A percentile compares a stretch with the other conserved stretches of the same genome.
Conservation (phyloP, 2,113 vertebrate genomes). For the Synchiropus splendidus region DNA sequence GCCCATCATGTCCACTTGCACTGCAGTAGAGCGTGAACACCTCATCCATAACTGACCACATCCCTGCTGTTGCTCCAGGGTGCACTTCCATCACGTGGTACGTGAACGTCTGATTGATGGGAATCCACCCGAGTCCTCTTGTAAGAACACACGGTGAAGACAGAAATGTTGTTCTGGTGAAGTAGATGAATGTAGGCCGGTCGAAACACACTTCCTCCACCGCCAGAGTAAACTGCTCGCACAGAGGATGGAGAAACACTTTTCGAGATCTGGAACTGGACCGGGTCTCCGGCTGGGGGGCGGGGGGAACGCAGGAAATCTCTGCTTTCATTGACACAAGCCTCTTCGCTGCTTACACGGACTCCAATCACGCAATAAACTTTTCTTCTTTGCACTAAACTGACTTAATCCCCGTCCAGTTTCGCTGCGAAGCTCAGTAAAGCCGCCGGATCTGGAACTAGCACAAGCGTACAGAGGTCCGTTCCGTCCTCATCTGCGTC, state of each 20-base stretch:
- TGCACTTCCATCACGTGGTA: no score
- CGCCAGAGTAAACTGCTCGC: conserved; percentile 42
- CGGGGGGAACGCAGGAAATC: conserved; percentile 29
- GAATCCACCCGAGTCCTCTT: conserved; percentile 5
- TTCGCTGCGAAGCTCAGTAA: conserved; percentile 19
- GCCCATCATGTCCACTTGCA: no score
- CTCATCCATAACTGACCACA: no score
- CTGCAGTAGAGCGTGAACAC: no score
- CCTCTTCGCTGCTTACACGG: conserved; percentile 12
- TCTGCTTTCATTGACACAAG: conserved; percentile 20
- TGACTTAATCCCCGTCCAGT: conserved; percentile 21
- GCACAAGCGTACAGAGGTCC: conserved; percentile 8
- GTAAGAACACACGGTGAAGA: conserved; percentile 30
- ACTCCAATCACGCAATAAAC: conserved; percentile 18
- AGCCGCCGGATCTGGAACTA: conserved; percentile 16
- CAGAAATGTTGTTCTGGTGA: conserved; percentile 36
- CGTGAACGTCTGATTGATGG: no score
- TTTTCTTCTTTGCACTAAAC: conserved; percentile 22
- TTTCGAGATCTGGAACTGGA: conserved; percentile 23
- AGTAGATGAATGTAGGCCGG: conserved; percentile 19
- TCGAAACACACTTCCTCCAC: neutral
- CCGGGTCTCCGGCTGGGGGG: conserved; percentile 6
- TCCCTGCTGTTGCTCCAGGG: no score
- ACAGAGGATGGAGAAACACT: conserved; percentile 17
- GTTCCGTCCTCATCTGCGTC: conserved; percentile 9